These are phyloP conservation scores for Leptocoma aspasia DNA, from an alignment of 2,113 vertebrate genomes.

Conservation along the genomic window DNA sequence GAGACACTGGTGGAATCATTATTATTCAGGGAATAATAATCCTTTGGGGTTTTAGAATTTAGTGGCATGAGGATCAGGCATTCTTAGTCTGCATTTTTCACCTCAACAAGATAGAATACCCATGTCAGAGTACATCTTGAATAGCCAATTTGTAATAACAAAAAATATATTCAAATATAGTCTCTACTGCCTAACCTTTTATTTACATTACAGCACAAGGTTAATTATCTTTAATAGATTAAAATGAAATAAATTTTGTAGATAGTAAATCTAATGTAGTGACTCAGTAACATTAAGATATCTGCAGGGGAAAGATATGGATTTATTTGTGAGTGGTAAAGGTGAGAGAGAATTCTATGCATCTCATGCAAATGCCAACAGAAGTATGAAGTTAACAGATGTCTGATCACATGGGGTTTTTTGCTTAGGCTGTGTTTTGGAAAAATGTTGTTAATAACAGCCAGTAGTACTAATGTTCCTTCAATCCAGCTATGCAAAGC, in stretches of 20 bases:
- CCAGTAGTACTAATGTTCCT: neutral
- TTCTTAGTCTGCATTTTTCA: neutral
- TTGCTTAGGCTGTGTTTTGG: neutral
- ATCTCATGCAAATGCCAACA: neutral
- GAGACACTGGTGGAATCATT: rapidly evolving
- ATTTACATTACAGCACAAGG: neutral
- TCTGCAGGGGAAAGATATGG: neutral
- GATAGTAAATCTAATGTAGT: neutral
- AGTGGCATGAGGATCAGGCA: neutral
- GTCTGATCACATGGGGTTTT: neutral
- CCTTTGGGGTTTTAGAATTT: neutral
- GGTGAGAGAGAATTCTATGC: neutral
- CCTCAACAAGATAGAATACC: neutral
- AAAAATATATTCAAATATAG: neutral
- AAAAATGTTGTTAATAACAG: neutral
- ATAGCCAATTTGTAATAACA: neutral
- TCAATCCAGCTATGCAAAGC: neutral
- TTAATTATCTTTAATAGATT: neutral
- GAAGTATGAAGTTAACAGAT: neutral
- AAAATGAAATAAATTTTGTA: neutral
- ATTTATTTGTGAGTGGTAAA: neutral
- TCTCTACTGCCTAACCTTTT: neutral
- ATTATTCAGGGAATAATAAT: neutral
- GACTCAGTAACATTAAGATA: neutral
- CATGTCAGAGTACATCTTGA: neutral